Evolutionary conservation across 2,113 vertebrate genomes (phyloP), one percentile per base, ranked within the genome.

Genomic region (Candoia aspera): DNA sequence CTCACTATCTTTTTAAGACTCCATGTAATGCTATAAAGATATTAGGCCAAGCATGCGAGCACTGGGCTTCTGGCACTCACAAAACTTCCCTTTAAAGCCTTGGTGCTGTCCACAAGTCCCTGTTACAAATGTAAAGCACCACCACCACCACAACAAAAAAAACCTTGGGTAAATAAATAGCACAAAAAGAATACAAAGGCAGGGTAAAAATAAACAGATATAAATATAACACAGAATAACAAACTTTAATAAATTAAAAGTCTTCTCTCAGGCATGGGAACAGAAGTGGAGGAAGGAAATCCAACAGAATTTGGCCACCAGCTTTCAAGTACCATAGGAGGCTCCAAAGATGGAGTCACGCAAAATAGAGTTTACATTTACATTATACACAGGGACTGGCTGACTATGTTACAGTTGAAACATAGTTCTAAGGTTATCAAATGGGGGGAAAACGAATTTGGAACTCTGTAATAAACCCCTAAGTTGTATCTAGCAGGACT

Each of bases 131-230:
- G 21, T n/a, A 91, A 84, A 58, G 24, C 23, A 33, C 11, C 73
- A 60, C 46, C 62, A 64, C 37, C 17, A 42, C n/a, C n/a, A n/a
- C n/a, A n/a, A n/a, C n/a, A 26, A 1, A 42, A 29, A n/a, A 37
- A 85, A 62, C 42, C 46, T 64, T 89, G 15, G 29, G 59, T 73
- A 88, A 92, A 92, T 92, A 89, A 92, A 89, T 88, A 85, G 57
- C 57, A 62, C 29, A 84, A 60, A 60, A 92, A 84, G 60, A 92
- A 85, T 42, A 62, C 46, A 59, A 64, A 64, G 49, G 87, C 58
- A 55, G 49, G 79, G 49, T 84, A 84, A 92, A 91, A 84, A 89
- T 53, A 84, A 6, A 29, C 17, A 85, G 2, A 10, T 73, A 91
- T 87, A 92, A 84, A 84, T 62, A 64, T 42, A 89, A 42, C 79